Percentiles rank a stretch among this genome's conserved stretches.
phyloP scores from a whole-genome alignment of 2,113 vertebrate genomes.

The Platysternon megacephalum region DNA sequence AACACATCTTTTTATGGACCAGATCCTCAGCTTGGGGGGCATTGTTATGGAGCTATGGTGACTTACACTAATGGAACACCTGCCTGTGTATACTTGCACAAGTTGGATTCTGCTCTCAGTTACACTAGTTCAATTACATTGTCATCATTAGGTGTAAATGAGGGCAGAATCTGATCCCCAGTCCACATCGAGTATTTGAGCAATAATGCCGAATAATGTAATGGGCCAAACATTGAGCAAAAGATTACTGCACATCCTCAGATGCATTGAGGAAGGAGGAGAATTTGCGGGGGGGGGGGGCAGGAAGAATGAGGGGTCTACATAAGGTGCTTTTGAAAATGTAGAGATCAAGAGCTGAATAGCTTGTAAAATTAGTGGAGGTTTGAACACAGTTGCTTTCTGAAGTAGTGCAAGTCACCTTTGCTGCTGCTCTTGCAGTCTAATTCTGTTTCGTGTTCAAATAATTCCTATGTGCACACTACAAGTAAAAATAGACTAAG shows the following conservation, averaged over 20 bases:
- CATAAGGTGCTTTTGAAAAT: too few relatives aligned
- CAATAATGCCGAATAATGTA: too few relatives aligned
- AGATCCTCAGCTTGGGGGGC: too few relatives aligned
- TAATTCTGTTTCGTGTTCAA: not conserved
- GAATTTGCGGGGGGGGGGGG: not conserved
- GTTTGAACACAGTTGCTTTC: not conserved
- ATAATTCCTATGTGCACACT: not conserved
- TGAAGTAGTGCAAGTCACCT: not conserved
- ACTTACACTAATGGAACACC: too few relatives aligned
- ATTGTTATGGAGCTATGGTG: not conserved
- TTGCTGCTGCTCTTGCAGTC: not conserved
- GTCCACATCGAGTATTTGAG: too few relatives aligned
- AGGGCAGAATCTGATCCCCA: not conserved
- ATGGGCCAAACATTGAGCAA: not conserved
- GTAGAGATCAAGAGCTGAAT: not conserved
- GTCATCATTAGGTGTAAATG: not conserved
- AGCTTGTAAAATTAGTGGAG: not conserved
- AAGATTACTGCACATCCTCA: not conserved
- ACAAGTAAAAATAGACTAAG: conserved; percentile 9
- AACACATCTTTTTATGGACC: not conserved
- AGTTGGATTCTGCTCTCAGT: not conserved
- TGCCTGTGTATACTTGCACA: rapidly evolving
- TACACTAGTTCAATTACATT: not conserved
- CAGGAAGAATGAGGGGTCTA: not conserved
- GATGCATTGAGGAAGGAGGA: not conserved